These are phyloP conservation scores for Drosophila navojoa DNA, from an alignment of 1,140 invertebrate species.

Conservation along the genomic window DNA sequence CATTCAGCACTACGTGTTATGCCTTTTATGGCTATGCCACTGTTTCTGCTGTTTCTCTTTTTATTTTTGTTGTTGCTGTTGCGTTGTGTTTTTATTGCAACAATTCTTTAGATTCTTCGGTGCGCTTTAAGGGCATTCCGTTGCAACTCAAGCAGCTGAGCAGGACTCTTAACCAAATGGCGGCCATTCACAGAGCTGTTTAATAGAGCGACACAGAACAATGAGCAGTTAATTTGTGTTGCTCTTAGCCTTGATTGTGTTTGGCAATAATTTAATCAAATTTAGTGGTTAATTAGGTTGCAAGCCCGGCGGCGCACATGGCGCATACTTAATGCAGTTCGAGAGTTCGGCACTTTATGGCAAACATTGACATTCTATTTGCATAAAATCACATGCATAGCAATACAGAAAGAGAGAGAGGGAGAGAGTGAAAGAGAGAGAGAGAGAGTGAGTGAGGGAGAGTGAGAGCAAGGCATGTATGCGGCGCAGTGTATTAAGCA, in stretches of 20 bases:
- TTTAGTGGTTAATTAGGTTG: constrained; percentile 72
- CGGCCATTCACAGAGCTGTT: constrained; percentile 35
- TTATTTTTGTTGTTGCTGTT: constrained; percentile 12
- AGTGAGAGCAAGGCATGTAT: constrained; percentile 9
- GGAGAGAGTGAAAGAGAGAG: too few species aligned
- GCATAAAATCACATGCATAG: constrained; percentile 65
- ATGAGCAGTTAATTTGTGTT: background rate
- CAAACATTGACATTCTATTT: constrained; percentile 66
- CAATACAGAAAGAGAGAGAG: background rate
- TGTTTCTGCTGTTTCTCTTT: constrained; percentile 35
- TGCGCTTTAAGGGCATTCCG: constrained; percentile 51
- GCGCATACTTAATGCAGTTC: constrained; percentile 48
- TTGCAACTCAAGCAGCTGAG: constrained; percentile 30
- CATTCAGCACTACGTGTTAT: constrained; percentile 73
- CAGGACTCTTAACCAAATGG: constrained; percentile 44
- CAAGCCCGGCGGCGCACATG: constrained; percentile 31
- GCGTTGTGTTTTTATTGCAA: constrained; percentile 48
- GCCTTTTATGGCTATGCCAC: constrained; percentile 63
- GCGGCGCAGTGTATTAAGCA: constrained; percentile 46
- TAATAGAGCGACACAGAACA: constrained; percentile 18
- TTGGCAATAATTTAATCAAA: constrained; percentile 55
- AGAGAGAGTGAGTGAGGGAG: too few species aligned
- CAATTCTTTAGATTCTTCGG: constrained; percentile 40
- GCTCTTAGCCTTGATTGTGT: background rate
- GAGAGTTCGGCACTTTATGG: constrained; percentile 5